Base-by-base conservation (phyloP, 2,113 vertebrate genomes). In the Sinocyclocheilus maitianheensis region DNA sequence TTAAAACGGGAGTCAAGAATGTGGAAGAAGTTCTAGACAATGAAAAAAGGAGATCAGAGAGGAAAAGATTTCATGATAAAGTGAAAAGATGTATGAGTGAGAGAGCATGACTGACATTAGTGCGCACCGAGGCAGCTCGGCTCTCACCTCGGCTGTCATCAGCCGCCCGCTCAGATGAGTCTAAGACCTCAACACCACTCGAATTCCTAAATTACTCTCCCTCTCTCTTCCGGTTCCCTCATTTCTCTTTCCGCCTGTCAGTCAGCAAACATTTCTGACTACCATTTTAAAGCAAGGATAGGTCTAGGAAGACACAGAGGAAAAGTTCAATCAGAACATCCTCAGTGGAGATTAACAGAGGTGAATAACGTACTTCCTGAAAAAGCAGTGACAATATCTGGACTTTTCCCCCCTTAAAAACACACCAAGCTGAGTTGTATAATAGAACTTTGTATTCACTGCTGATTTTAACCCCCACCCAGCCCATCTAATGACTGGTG, bases 101-200 rank as follows among this genome's bases (percentile, higher is more conserved):
- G 26, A 48, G 81, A 84, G 83, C 74, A 13, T 71, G 80, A 60
- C 55, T 77, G 78, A 83, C 55, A 76, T 90, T 85, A 81, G 87
- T n/a, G 37, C 84, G 79, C 79, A 81, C 14, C 30, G 69, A n/a
- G 46, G 74, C 87, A 30, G 37, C 63, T 55, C 81, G 62, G 16
- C n/a, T 75, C 74, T 91, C 60, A 43, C 79, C 86, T 89, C 81
- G 67, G 78, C 67, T 91, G 90, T 92, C 91, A 91, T 84, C 81
- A 53, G 55, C 8, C 5, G 37, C 83, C 37, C 69, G 71, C 78
- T 89, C 84, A 84, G 86, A 84, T 55, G 78, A 51, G 51, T 58
- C 86, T 85, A 16, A 85, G 85, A 63, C 55, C 80, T 87, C 83
- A 20, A 88, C 85, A 79, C 65, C 88, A 48, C 83, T 60, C 34